These are phyloP conservation scores for Trichogramma dendrolimi DNA, from an alignment of 2,888 invertebrate genomes.

Conservation along the genomic window DNA sequence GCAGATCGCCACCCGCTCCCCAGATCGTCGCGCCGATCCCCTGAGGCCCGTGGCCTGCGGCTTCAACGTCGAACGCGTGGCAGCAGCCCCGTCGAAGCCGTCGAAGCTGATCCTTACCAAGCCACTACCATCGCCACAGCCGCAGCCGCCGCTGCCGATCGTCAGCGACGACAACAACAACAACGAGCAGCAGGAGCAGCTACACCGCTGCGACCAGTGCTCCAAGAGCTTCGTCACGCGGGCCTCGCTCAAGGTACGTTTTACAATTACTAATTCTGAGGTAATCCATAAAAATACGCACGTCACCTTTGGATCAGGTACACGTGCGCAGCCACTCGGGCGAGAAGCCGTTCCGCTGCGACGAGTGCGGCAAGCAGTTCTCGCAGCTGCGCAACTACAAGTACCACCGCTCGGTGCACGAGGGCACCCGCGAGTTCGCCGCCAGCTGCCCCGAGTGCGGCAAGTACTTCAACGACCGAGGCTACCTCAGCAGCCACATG, in stretches of 20 bases:
- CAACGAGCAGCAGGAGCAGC: conserved; percentile 26
- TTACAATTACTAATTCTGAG: background rate
- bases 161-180: conserved; percentile 44
- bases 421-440: conserved; percentile 78
- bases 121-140: background rate
- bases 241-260: conserved; percentile 48
- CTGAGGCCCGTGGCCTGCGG: too few relatives aligned
- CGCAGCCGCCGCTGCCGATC: background rate
- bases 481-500: conserved; percentile 80
- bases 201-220: conserved; percentile 48
- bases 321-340: conserved; percentile 52
- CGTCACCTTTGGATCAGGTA: conserved; percentile 37
- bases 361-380: conserved; percentile 76
- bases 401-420: conserved; percentile 75
- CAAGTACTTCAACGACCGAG: conserved; percentile 78
- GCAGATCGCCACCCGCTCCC: conserved; percentile 18
- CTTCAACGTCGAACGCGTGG: too few relatives aligned
- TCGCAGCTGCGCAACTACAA: conserved; percentile 80
- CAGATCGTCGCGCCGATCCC: background rate
- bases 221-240: conserved; percentile 50
- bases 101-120: too few relatives aligned
- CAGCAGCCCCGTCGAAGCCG: too few relatives aligned
- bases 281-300: background rate
- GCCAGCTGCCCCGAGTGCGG: conserved; percentile 73
- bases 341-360: conserved; percentile 65